Conservation (phyloP, 1,140 invertebrate species). For the Lepidurus arcticus region DNA sequence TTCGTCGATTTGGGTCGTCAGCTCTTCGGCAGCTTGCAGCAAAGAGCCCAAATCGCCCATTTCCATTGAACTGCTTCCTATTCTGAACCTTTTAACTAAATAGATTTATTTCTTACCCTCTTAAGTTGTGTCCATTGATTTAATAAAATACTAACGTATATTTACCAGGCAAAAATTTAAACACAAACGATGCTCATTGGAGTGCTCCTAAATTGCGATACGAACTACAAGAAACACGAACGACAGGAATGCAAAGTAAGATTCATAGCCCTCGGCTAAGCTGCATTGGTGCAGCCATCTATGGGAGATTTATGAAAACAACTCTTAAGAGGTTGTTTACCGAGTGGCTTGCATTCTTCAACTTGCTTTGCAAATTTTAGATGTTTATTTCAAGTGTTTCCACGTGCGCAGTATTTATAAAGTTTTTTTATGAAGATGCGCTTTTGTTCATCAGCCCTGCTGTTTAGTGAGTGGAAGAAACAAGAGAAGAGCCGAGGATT, state of each 20-base stretch:
- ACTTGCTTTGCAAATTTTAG: not conserved
- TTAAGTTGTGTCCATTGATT: not conserved
- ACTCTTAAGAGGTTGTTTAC: conserved; percentile 10
- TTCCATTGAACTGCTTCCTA: conserved; percentile 19
- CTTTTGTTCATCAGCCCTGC: not conserved
- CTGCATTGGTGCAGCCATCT: not conserved
- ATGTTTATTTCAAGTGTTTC: not conserved
- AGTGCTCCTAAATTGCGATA: too few species aligned
- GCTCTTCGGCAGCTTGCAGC: conserved; percentile 80
- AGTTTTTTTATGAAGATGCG: not conserved
- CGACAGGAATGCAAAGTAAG: too few species aligned
- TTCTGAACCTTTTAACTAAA: not conserved
- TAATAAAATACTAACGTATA: not conserved
- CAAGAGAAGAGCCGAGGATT: not conserved
- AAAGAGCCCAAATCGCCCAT: conserved; percentile 72
- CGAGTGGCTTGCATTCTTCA: not conserved
- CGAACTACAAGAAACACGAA: too few species aligned
- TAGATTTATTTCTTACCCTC: too few species aligned
- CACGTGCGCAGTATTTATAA: not conserved
- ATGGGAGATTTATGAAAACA: not conserved
- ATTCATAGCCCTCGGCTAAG: too few species aligned
- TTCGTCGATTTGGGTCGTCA: conserved; percentile 80
- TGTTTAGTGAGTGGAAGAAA: not conserved
- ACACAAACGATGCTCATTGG: not conserved
- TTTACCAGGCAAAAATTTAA: not conserved